These are phyloP conservation scores for Poicephalus meyeri DNA, from an alignment of 2,113 vertebrate species.

Conservation along the genomic window DNA sequence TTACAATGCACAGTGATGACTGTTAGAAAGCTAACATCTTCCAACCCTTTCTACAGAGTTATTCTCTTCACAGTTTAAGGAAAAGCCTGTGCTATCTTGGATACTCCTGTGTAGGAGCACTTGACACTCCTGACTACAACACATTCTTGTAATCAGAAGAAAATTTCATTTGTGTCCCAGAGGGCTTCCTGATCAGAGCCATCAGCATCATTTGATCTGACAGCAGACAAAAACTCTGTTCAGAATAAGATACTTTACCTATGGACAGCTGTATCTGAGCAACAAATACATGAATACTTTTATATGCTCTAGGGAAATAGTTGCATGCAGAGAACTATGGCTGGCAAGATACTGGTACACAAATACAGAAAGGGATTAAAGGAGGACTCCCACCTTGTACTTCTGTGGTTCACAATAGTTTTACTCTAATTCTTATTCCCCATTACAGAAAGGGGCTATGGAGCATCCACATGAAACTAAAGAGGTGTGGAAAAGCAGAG, in stretches of 20 bases:
- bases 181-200: neutral
- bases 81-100: neutral
- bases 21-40: neutral
- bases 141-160: neutral
- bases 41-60: neutral
- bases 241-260: neutral
- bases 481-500: neutral
- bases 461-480: neutral
- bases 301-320: neutral
- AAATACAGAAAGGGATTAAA: neutral
- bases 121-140: neutral
- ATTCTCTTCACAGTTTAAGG: neutral
- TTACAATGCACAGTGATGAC: neutral
- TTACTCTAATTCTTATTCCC: neutral
- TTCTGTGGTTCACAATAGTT: neutral
- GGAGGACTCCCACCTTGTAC: neutral
- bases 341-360: no score
- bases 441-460: neutral
- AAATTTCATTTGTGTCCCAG: neutral
- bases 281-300: neutral
- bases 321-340: neutral
- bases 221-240: neutral
- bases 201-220: conserved; percentile 14
- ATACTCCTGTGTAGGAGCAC: neutral
- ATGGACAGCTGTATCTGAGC: neutral